A percentile compares a stretch with the other conserved stretches of the same genome.
Conservation (phyloP, 2,113 vertebrate genomes). For the Brachirus orientalis region DNA sequence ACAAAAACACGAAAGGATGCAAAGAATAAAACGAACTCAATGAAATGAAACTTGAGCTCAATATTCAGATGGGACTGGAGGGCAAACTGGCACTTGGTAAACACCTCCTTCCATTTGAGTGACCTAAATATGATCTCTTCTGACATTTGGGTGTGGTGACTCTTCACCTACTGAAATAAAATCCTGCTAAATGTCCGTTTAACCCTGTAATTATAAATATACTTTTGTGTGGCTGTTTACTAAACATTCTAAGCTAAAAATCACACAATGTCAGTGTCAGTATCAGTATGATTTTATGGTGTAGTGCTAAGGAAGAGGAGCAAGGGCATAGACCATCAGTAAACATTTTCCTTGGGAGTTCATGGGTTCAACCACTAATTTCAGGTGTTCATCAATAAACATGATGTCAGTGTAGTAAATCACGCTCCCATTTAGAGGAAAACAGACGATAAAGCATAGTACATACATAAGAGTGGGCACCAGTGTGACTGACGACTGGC, state of each 20-base stretch:
- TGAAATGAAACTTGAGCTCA: slow-evolving; percentile 48
- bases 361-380: too few species aligned
- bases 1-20: slow-evolving; percentile 27
- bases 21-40: slow-evolving; percentile 30
- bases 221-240: slow-evolving; percentile 38
- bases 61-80: slow-evolving; percentile 40
- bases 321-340: too few species aligned
- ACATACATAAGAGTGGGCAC: too few species aligned
- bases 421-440: too few species aligned
- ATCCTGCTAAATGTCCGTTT: slow-evolving; percentile 36
- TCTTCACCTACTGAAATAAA: slow-evolving; percentile 39
- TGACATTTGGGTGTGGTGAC: slow-evolving; percentile 44
- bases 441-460: too few species aligned
- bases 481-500: too few species aligned
- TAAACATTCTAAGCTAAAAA: neutral
- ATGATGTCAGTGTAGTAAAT: too few species aligned
- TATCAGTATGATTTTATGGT: too few species aligned
- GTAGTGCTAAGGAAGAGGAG: too few species aligned
- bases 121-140: slow-evolving; percentile 59
- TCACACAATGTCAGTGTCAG: neutral
- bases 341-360: too few species aligned
- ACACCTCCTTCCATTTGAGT: slow-evolving; percentile 20
- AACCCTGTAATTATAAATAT: slow-evolving; percentile 26
- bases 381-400: too few species aligned
- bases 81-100: slow-evolving; percentile 44